Conservation (phyloP, 2,797 vertebrate genomes). For the Trichosurus vulpecula region DNA sequence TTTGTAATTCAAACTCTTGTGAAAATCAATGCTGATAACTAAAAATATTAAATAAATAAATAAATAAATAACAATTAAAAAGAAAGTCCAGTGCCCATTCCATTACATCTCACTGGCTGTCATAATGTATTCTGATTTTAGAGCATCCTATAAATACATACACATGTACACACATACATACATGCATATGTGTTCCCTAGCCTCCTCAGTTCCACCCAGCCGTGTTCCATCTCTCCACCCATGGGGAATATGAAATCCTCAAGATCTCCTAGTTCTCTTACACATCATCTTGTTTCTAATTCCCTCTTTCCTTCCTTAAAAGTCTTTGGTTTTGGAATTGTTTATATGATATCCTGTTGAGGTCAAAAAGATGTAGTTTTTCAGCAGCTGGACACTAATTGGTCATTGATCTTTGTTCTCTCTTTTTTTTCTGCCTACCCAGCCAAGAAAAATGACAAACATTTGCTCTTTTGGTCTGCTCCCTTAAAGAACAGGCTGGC, state of each 20-base stretch:
- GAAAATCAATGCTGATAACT: too few relatives aligned
- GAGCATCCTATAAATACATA: background rate
- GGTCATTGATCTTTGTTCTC: slow-evolving; percentile 46
- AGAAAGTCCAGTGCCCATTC: background rate
- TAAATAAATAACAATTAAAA: too few relatives aligned
- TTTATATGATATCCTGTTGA: slow-evolving; percentile 2
- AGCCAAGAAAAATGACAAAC: background rate
- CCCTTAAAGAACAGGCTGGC: background rate
- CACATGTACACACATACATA: too few relatives aligned
- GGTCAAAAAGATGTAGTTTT: slow-evolving; percentile 3
- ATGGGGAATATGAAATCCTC: background rate
- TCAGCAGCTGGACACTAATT: slow-evolving; percentile 6
- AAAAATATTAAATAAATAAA: too few relatives aligned
- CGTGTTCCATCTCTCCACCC: background rate
- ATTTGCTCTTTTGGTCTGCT: background rate
- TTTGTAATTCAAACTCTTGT: too few relatives aligned
- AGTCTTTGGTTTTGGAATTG: background rate
- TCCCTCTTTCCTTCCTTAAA: background rate
- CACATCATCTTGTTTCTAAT: background rate
- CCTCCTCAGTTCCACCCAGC: background rate
- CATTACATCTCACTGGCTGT: background rate
- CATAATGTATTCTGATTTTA: background rate
- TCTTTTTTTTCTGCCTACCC: slow-evolving; percentile 6
- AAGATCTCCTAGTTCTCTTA: background rate
- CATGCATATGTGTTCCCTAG: background rate